Evolutionary conservation across 2,888 invertebrate genomes (phyloP), one percentile per base, ranked within the genome.

Genomic region (Ceramica pisi): DNA sequence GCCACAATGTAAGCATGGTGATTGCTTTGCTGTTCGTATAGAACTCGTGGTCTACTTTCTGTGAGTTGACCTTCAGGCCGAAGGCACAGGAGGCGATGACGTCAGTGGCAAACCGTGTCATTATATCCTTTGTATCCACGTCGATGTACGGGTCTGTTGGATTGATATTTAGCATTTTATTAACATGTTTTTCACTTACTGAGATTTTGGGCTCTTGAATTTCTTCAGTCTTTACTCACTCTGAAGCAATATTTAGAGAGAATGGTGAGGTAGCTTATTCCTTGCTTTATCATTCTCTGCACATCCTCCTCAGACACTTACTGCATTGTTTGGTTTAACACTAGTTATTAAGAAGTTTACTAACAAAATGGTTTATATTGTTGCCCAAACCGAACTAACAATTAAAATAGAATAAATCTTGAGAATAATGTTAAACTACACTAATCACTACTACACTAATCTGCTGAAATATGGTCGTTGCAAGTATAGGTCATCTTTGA

Each of bases 1-100:
- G 31, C 0, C 0, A 0, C 0, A 72, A 26, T 0, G 19, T 3
- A 8, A 75, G 57, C 0, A 3, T 26, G 16, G 68, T 65, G 10
- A 84, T 51, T 1, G 23, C 4, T 48, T 69, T 78, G 50, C 53
- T 56, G 16, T 64, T 56, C 2, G 19, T 44, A 83, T 96, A 97
- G 87, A 97, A 97, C 66, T 95, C 90, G 81, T 97, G 96, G 5
- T 96, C 92, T 0, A 96, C 92, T 21, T 88, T 87, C 55, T 96
- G 92, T 0, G 97, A 97, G 85, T 97, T 94, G 16, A 96, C 94
- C 83, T 96, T 93, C 6, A 96, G 84, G 0, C 96, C 96, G 77
- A 96, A 96, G 16, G 95, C 96, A n/a, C 94, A 92, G 2, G 95
- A 93, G 0, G 96, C 96, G 57, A 96, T 96, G 5, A 96, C 95